A percentile compares a stretch with the other conserved stretches of the same genome.
These are phyloP conservation scores for Galaxias olidus DNA, from an alignment of 2,797 vertebrate genomes.

Conservation along the genomic window DNA sequence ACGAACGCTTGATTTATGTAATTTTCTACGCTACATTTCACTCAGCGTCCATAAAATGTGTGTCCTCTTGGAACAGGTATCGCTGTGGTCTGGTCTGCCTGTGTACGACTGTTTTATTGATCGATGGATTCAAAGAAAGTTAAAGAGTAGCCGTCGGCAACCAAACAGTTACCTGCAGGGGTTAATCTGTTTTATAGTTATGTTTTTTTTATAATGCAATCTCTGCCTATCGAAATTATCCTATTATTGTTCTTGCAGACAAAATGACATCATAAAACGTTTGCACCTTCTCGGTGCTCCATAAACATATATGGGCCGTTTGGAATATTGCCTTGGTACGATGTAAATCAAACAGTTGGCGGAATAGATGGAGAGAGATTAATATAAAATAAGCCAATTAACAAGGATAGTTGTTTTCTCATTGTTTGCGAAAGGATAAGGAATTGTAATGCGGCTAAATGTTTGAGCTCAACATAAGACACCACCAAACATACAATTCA, in stretches of 20 bases:
- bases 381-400: conserved; percentile 17
- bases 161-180: conserved; percentile 42
- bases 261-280: conserved; percentile 44
- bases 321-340: conserved; percentile 17
- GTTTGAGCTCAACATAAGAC: no score
- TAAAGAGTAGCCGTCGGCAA: conserved; percentile 31
- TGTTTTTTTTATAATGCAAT: conserved; percentile 38
- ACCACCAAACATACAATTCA: no score
- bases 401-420: conserved; percentile 36
- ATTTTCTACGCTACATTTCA: conserved; percentile 55
- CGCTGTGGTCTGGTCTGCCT: conserved; percentile 39
- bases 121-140: conserved; percentile 38
- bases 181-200: conserved; percentile 45
- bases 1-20: conserved; percentile 39
- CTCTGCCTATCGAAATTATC: conserved; percentile 54
- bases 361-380: conserved; percentile 42
- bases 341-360: conserved; percentile 27
- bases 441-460: background rate
- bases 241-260: conserved; percentile 54
- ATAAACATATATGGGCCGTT: background rate
- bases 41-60: conserved; percentile 58
- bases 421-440: conserved; percentile 25
- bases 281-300: conserved; percentile 28
- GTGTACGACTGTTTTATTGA: conserved; percentile 57
- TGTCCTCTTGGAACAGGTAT: conserved; percentile 53